Evolutionary conservation across 1,140 invertebrate species (phyloP).

Genomic region (Heliothis virescens): DNA sequence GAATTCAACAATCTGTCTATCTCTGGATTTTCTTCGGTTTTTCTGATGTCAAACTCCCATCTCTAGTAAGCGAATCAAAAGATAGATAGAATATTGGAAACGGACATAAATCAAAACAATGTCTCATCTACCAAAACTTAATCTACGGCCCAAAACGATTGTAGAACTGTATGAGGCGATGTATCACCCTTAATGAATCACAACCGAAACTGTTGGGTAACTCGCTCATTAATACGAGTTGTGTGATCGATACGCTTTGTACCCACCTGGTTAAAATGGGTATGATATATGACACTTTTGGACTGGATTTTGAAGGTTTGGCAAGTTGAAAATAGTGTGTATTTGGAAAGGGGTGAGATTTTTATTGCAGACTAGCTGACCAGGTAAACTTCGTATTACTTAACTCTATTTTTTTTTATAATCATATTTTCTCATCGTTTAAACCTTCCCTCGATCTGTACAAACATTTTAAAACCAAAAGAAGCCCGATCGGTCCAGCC

Average conservation of each 20-base stretch:
- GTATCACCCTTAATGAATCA: conserved; percentile 80
- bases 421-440: too few relatives aligned
- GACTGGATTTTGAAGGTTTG: not conserved
- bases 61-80: too few relatives aligned
- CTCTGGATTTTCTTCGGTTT: too few relatives aligned
- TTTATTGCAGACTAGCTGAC: too few relatives aligned
- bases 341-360: not conserved
- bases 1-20: too few relatives aligned
- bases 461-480: too few relatives aligned
- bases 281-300: not conserved
- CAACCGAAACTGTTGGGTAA: conserved; percentile 73
- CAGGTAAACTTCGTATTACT: too few relatives aligned
- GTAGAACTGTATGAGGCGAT: conserved; percentile 67
- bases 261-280: not conserved
- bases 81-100: too few relatives aligned
- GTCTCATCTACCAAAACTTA: conserved; percentile 44
- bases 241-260: conserved; percentile 70
- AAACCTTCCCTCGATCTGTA: too few relatives aligned
- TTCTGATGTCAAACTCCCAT: too few relatives aligned
- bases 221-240: conserved; percentile 69
- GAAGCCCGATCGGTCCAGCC: too few relatives aligned
- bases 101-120: not conserved
- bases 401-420: too few relatives aligned
- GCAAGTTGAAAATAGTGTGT: not conserved
- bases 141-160: conserved; percentile 59